Evolutionary conservation across 2,888 invertebrate species (phyloP).

Genomic region (Drosophila nr. perissopoda): DNA sequence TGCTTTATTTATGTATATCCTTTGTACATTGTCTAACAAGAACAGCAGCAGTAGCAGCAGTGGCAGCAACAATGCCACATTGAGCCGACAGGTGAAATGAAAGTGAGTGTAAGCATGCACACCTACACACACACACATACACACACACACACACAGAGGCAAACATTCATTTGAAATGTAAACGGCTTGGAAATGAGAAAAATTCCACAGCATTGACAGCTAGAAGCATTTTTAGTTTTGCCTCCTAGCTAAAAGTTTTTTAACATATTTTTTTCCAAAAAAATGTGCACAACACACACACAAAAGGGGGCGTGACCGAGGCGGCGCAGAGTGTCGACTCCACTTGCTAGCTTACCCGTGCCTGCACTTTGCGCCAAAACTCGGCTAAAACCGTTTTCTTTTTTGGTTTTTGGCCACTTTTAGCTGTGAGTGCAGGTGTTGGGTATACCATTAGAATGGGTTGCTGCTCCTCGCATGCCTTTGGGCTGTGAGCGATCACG

Average conservation of each 20-base stretch:
- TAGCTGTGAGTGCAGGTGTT: slow-evolving; percentile 36
- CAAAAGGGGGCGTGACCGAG: slow-evolving; percentile 4
- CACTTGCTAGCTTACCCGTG: slow-evolving; percentile 27
- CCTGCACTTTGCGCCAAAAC: slow-evolving; percentile 35
- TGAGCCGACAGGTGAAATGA: slow-evolving; percentile 73
- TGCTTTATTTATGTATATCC: slow-evolving; percentile 43
- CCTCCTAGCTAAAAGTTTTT: slow-evolving; percentile 18
- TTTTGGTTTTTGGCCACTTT: slow-evolving; percentile 17
- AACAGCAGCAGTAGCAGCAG: slow-evolving; percentile 12
- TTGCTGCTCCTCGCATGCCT: slow-evolving; percentile 20
- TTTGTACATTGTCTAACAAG: slow-evolving; percentile 36
- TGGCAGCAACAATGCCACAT: slow-evolving; percentile 43
- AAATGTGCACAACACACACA: slow-evolving; percentile 12
- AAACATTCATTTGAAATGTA: slow-evolving; percentile 46
- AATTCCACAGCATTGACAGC: slow-evolving; percentile 63
- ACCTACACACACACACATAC: slow-evolving; percentile 8
- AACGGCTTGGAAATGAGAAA: slow-evolving; percentile 53
- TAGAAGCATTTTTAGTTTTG: slow-evolving; percentile 33
- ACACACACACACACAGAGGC: slow-evolving; percentile 5
- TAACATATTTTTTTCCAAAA: slow-evolving; percentile 13
- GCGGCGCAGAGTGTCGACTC: not conserved
- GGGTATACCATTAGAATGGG: slow-evolving; percentile 15
- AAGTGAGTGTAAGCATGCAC: slow-evolving; percentile 49
- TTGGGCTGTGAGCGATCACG: slow-evolving; percentile 16
- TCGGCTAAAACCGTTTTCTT: not conserved